Percentiles rank a stretch among this genome's conserved stretches.
These are phyloP conservation scores for Dolichomitus sp. DNA, from an alignment of 2,888 invertebrate species.

Conservation along the genomic window DNA sequence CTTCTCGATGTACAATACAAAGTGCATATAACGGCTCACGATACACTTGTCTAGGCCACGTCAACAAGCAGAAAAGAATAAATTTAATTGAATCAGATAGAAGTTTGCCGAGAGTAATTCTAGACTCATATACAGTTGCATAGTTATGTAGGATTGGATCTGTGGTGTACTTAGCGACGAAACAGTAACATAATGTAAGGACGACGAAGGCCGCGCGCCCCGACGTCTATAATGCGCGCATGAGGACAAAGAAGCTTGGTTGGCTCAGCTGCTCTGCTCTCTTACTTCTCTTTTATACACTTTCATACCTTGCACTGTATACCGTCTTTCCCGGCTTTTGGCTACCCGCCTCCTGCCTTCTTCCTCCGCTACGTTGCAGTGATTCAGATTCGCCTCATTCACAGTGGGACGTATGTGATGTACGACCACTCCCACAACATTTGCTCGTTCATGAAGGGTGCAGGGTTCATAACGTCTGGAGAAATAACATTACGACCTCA, in stretches of 20 bases:
- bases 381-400: constrained; percentile 65
- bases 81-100: constrained; percentile 63
- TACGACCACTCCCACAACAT: constrained; percentile 58
- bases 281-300: constrained; percentile 18
- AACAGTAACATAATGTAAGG: constrained; percentile 53
- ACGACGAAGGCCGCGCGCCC: constrained; percentile 53
- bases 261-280: constrained; percentile 34
- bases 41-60: constrained; percentile 26
- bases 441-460: constrained; percentile 49
- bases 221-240: constrained; percentile 19
- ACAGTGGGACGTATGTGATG: constrained; percentile 48
- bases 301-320: not conserved
- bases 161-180: constrained; percentile 44
- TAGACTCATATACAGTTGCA: constrained; percentile 48
- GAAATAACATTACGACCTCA: constrained; percentile 58
- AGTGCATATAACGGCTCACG: constrained; percentile 23
- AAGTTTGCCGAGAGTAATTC: constrained; percentile 56
- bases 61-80: constrained; percentile 39
- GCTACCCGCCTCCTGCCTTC: constrained; percentile 6
- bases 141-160: not conserved
- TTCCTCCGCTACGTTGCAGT: constrained; percentile 30
- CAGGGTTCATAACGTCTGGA: constrained; percentile 42
- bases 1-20: constrained; percentile 12
- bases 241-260: constrained; percentile 51
- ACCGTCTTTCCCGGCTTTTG: constrained; percentile 35